Percentiles rank a stretch among this genome's conserved stretches.
Conservation (phyloP, 1,140 invertebrate species). For the Drosophila mayri region DNA sequence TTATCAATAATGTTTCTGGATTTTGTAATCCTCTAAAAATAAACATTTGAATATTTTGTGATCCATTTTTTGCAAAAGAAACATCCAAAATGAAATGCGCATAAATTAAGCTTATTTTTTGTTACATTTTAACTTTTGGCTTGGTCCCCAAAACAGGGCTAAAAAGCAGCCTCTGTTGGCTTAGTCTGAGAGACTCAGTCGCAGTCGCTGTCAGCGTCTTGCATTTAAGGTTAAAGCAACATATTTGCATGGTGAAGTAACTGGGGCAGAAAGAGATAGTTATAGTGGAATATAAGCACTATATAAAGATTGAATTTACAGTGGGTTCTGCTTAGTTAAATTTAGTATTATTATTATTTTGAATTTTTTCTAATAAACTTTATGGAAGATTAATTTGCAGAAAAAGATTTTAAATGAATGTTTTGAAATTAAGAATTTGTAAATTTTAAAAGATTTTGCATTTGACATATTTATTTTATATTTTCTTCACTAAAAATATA, state of each 20-base stretch:
- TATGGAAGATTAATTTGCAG: too few relatives aligned
- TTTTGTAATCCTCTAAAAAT: constrained; percentile 22
- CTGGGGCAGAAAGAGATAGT: constrained; percentile 40
- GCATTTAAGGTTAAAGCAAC: constrained; percentile 75
- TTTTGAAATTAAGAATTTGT: too few relatives aligned
- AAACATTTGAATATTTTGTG: neutral
- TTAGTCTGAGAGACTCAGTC: constrained; percentile 5
- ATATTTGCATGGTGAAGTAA: constrained; percentile 81
- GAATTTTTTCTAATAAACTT: neutral
- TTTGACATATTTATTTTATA: neutral
- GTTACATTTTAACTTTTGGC: constrained; percentile 36
- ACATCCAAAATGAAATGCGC: constrained; percentile 35
- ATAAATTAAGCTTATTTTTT: constrained; percentile 41
- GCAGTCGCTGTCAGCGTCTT: constrained; percentile 38
- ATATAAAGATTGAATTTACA: constrained; percentile 5
- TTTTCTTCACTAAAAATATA: neutral
- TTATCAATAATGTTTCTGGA: neutral
- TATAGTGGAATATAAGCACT: constrained; percentile 7
- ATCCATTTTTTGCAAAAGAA: constrained; percentile 1
- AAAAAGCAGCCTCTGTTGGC: constrained; percentile 11
- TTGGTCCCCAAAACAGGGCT: constrained; percentile 26
- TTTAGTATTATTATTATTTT: neutral
- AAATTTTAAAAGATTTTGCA: neutral
- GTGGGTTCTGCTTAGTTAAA: neutral
- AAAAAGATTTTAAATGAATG: too few relatives aligned